phyloP scores from a whole-genome alignment of 2,797 vertebrate species.

The Trachops cirrhosus region DNA sequence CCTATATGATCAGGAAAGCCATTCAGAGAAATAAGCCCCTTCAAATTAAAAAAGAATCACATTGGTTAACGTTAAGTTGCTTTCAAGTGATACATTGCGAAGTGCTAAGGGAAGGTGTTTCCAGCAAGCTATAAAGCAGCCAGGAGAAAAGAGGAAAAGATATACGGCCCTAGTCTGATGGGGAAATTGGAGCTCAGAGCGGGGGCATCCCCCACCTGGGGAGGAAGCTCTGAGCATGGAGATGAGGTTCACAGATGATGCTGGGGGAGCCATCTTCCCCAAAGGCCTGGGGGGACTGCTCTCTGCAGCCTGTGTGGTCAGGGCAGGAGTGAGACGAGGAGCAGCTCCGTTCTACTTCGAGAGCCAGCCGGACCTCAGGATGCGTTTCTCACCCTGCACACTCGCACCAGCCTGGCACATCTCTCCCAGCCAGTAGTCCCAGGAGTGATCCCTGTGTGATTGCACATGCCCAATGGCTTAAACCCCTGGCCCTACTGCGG shows the following conservation, averaged over 20 bases:
- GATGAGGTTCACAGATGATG: slow-evolving; percentile 68
- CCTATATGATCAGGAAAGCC: slow-evolving; percentile 80
- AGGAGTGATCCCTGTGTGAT: not conserved
- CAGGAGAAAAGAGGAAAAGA: slow-evolving; percentile 72
- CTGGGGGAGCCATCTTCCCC: slow-evolving; percentile 19
- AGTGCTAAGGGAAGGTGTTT: slow-evolving; percentile 80
- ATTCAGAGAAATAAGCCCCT: slow-evolving; percentile 81
- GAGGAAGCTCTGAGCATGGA: slow-evolving; percentile 73
- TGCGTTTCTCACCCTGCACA: not conserved
- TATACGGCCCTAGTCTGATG: slow-evolving; percentile 75
- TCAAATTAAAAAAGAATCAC: slow-evolving; percentile 81
- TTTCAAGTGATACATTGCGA: slow-evolving; percentile 82
- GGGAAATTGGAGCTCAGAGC: slow-evolving; percentile 80
- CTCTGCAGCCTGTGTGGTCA: slow-evolving; percentile 59
- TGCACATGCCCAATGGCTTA: not conserved
- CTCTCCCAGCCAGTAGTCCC: not conserved
- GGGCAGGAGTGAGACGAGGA: not conserved
- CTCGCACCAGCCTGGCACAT: not conserved
- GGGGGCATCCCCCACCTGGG: slow-evolving; percentile 73
- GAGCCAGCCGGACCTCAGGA: not conserved
- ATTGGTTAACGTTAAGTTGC: slow-evolving; percentile 80
- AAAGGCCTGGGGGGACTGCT: not conserved
- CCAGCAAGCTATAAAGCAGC: slow-evolving; percentile 84
- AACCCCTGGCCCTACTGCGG: not conserved
- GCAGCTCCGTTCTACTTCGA: not conserved